Base-by-base conservation (phyloP, 2,113 vertebrate species). In the Synchiropus splendidus region DNA sequence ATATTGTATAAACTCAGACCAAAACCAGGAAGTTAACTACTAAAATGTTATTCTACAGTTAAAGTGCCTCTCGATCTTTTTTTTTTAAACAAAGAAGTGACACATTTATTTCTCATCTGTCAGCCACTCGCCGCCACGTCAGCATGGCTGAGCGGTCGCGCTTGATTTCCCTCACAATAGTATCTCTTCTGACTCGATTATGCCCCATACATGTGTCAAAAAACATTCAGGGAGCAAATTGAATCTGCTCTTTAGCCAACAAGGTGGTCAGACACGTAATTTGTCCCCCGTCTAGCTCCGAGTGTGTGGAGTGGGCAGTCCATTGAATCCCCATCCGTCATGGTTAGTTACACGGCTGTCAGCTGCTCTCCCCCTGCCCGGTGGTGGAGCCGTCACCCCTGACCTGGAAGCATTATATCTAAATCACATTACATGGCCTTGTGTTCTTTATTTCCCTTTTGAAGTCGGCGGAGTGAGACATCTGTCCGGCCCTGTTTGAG, bases 321-420 rank as follows among this genome's bases (percentile, higher is more conserved):
- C 76, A 81, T 83, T 84, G 77, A 82, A 82, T 82, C 75, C 64
- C 63, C 79, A 83, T 85, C 80, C 74, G 79, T 87, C 83, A 85
- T 81, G 81, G 77, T 85, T 85, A 81, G 81, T 83, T 85, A 83
- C 75, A 79, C 73, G 78, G 73, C 57, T 87, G 80, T 85, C 83
- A 83, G 78, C 76, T 80, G 77, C 68, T 82, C 75, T 75, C 49
- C 66, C 67, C 53, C 75, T 78, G 78, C 72, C 81, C 80, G 72
- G 82, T 73, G 11, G 77, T 71, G 55, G 56, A 67, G 67, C 70
- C 53, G 54, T 81, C 74, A 84, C 83, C 85, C 74, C 76, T 86
- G 80, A 83, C 83, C 83, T 82, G 72, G 74, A 84, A 73, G 78
- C 76, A 81, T 84, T 86, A 75, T 78, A 79, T 82, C 73, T 76